Evolutionary conservation across 2,113 vertebrate species (phyloP).

Genomic region (Etia nguti): DNA sequence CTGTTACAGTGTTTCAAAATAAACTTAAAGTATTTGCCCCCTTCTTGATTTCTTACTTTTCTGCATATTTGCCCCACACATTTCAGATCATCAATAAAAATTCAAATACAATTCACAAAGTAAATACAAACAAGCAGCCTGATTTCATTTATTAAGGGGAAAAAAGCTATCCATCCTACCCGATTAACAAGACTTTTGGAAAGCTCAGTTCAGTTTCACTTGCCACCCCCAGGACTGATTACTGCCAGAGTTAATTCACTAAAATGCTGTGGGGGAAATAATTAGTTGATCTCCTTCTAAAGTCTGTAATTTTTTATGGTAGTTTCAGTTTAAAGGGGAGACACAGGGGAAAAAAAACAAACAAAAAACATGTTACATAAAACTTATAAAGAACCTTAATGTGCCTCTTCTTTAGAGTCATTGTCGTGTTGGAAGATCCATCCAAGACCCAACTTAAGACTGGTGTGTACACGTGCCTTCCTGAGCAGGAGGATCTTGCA

Average conservation of each 20-base stretch:
- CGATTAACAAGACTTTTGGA: accelerated
- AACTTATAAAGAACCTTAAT: not conserved
- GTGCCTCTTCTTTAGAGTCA: not conserved
- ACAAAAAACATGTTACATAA: not conserved
- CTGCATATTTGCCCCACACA: not conserved
- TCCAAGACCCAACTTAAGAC: not conserved
- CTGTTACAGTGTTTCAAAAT: not conserved
- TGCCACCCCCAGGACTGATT: not conserved
- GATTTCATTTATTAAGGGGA: not conserved
- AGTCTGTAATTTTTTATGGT: not conserved
- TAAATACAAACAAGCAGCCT: not conserved
- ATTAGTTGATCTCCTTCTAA: not conserved
- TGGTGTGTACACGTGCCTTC: not conserved
- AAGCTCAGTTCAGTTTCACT: not conserved
- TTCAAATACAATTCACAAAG: not conserved
- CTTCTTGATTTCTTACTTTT: not conserved
- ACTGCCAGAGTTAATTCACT: not conserved
- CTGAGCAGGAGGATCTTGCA: not conserved
- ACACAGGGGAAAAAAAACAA: not conserved
- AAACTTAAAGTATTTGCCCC: not conserved
- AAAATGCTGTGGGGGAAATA: accelerated
- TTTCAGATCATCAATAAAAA: not conserved
- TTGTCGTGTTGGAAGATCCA: not conserved
- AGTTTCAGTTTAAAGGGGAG: not conserved
- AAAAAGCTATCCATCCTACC: not conserved